phyloP scores from a whole-genome alignment of 2,797 vertebrate genomes.

The Triplophysa yarkandensis region DNA sequence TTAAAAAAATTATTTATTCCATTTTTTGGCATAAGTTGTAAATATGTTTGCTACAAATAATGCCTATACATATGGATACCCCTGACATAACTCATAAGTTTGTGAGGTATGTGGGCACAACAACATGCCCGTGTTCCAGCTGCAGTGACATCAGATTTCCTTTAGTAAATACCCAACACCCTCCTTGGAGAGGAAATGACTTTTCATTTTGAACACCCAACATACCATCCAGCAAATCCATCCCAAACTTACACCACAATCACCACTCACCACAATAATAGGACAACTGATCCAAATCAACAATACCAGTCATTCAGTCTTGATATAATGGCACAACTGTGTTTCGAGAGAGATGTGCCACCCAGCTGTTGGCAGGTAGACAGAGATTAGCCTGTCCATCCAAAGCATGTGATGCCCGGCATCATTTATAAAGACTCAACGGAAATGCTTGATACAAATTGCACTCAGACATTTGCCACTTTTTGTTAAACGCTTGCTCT shows the following conservation, averaged over 20 bases:
- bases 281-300: conserved; percentile 66
- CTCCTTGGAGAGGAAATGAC: conserved; percentile 57
- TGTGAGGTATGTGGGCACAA: neutral
- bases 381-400: conserved; percentile 68
- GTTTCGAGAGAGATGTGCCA: conserved; percentile 60
- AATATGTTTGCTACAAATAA: neutral
- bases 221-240: conserved; percentile 28
- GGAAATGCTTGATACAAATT: conserved; percentile 35
- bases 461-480: conserved; percentile 36
- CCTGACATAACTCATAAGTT: neutral
- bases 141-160: conserved; percentile 32
- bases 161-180: conserved; percentile 23
- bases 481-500: conserved; percentile 19
- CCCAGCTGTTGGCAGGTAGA: conserved; percentile 70
- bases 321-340: conserved; percentile 75
- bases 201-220: conserved; percentile 58
- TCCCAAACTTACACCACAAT: conserved; percentile 40
- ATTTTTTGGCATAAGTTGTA: neutral
- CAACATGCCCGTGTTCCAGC: conserved; percentile 9
- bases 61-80: neutral
- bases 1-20: neutral
- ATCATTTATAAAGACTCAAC: conserved; percentile 67
- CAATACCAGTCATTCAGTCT: conserved; percentile 71
- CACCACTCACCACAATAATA: conserved; percentile 56
- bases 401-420: conserved; percentile 70